phyloP scores from a whole-genome alignment of 92 coral and sea anemone genomes.

The Muricea muricata region DNA sequence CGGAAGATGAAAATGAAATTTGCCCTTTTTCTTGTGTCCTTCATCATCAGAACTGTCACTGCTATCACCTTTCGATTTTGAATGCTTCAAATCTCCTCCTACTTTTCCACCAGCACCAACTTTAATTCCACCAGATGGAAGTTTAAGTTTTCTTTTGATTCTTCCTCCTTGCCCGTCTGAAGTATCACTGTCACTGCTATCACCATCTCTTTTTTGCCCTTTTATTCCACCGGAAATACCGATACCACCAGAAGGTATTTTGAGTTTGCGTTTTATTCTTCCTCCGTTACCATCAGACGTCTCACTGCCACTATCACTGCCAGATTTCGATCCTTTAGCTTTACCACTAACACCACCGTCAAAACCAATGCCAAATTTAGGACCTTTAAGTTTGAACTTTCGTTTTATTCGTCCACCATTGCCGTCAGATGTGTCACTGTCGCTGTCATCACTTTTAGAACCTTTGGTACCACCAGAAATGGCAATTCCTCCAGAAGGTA shows the following conservation, averaged over 20 bases:
- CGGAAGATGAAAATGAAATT: background rate
- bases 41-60: background rate
- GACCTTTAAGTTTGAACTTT: too few relatives aligned
- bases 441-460: background rate
- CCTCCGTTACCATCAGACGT: slow-evolving; percentile 41
- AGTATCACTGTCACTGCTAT: slow-evolving; percentile 6
- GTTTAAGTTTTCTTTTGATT: slow-evolving; percentile 1
- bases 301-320: slow-evolving; percentile 33
- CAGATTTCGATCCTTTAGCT: slow-evolving; percentile 5
- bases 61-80: background rate
- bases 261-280: slow-evolving; percentile 31
- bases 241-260: slow-evolving; percentile 5
- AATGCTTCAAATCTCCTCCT: background rate
- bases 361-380: background rate
- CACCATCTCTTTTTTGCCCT: slow-evolving; percentile 27
- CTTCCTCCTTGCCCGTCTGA: slow-evolving; percentile 31
- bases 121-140: background rate
- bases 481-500: background rate
- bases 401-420: background rate
- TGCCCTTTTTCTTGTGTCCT: background rate
- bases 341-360: background rate
- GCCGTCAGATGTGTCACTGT: background rate
- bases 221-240: slow-evolving; percentile 3
- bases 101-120: background rate
- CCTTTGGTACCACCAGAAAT: background rate